These are phyloP conservation scores for Ursus arctos DNA, from an alignment of 2,113 vertebrate genomes.

Conservation along the genomic window DNA sequence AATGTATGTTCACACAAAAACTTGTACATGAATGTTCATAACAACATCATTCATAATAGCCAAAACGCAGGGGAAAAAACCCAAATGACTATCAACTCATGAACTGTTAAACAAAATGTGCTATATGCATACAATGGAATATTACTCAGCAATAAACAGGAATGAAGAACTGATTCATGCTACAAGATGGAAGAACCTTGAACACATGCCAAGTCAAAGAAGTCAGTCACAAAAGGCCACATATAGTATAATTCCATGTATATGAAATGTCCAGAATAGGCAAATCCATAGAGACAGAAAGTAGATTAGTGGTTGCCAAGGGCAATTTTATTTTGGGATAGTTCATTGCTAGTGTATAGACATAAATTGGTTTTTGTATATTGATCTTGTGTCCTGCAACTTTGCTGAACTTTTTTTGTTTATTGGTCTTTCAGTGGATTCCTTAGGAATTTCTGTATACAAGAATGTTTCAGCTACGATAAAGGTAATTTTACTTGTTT, in stretches of 20 bases:
- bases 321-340: neutral
- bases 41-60: neutral
- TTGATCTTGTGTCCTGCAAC: slow-evolving; percentile 17
- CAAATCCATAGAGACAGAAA: slow-evolving; percentile 25
- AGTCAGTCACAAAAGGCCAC: neutral
- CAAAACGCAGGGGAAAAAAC: neutral
- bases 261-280: neutral
- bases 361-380: neutral
- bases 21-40: neutral
- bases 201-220: slow-evolving; percentile 7
- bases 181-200: neutral
- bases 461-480: neutral
- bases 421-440: neutral
- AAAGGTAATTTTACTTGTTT: neutral
- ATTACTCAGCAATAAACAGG: neutral
- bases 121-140: neutral
- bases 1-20: neutral
- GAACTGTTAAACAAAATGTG: slow-evolving; percentile 2
- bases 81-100: neutral
- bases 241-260: neutral
- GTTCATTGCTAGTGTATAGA: neutral
- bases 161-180: neutral
- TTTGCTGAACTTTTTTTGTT: neutral
- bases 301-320: neutral
- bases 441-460: neutral